These are phyloP conservation scores for Exocentrus adspersus DNA, from an alignment of 2,888 invertebrate genomes.

Conservation along the genomic window DNA sequence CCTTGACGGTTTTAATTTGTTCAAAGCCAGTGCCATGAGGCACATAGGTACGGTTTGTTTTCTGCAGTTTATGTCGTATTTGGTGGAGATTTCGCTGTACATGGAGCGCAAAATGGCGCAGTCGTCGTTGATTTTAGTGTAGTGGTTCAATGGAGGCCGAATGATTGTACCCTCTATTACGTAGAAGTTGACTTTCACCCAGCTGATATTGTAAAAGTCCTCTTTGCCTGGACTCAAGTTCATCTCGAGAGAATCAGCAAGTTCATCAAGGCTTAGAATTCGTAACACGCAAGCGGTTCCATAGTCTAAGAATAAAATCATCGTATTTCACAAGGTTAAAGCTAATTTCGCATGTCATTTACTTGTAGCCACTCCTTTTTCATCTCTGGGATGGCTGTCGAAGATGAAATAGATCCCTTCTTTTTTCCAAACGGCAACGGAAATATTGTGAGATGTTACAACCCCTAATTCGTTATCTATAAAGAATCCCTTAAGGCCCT, in stretches of 20 bases:
- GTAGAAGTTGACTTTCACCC: conserved; percentile 51
- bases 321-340: too few relatives aligned
- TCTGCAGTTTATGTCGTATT: conserved; percentile 53
- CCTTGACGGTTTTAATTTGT: conserved; percentile 52
- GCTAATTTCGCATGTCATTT: conserved; percentile 34
- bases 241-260: conserved; percentile 57
- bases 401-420: conserved; percentile 66
- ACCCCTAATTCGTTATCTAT: conserved; percentile 63
- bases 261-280: conserved; percentile 52
- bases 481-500: conserved; percentile 54
- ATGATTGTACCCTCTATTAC: conserved; percentile 51
- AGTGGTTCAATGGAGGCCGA: conserved; percentile 62
- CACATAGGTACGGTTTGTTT: conserved; percentile 60
- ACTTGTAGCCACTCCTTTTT: conserved; percentile 64
- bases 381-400: conserved; percentile 70
- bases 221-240: conserved; percentile 56
- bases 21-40: conserved; percentile 56
- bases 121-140: conserved; percentile 56
- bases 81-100: conserved; percentile 48
- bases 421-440: conserved; percentile 68
- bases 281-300: conserved; percentile 63
- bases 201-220: conserved; percentile 57
- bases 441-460: conserved; percentile 68
- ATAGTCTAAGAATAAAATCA: too few relatives aligned
- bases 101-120: conserved; percentile 60